A percentile compares a stretch with the other conserved stretches of the same genome.
Conservation (phyloP, 2,113 vertebrate genomes). For the Ibidorhyncha struthersii region DNA sequence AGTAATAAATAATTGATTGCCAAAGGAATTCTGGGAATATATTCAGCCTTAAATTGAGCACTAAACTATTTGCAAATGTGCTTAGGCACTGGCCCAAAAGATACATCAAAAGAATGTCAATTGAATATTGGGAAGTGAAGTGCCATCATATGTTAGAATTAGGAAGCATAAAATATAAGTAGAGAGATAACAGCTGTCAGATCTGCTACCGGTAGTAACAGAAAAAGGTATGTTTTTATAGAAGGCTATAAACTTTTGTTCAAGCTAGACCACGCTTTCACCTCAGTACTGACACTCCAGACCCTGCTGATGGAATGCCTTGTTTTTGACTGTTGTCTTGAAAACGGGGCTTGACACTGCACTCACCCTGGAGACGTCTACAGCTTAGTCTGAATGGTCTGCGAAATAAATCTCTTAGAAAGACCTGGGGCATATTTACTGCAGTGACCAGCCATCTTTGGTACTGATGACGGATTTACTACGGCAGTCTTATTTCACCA, state of each 20-base stretch:
- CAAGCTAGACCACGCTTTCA: not conserved
- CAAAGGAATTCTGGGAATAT: conserved; percentile 73
- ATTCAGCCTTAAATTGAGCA: conserved; percentile 70
- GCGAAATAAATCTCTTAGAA: not conserved
- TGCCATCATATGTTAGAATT: conserved; percentile 47
- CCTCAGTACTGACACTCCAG: not conserved
- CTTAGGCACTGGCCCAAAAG: conserved; percentile 68
- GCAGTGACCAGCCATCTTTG: not conserved
- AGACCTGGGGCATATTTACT: not conserved
- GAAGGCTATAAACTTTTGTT: not conserved
- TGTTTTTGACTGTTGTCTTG: not conserved
- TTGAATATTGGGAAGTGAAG: conserved; percentile 53
- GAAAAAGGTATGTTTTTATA: not conserved
- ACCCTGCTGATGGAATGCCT: not conserved
- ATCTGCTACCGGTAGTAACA: not conserved
- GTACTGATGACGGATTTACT: not conserved
- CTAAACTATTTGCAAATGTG: conserved; percentile 75
- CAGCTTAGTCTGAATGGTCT: not conserved
- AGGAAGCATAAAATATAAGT: conserved; percentile 14
- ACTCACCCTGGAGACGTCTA: not conserved
- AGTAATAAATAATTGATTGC: conserved; percentile 79
- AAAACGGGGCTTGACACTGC: not conserved
- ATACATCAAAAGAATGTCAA: conserved; percentile 67
- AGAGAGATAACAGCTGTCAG: conserved; percentile 31
- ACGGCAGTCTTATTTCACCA: not conserved